These are phyloP conservation scores for Agrypnus murinus DNA, from an alignment of 2,888 invertebrate genomes.

Conservation along the genomic window DNA sequence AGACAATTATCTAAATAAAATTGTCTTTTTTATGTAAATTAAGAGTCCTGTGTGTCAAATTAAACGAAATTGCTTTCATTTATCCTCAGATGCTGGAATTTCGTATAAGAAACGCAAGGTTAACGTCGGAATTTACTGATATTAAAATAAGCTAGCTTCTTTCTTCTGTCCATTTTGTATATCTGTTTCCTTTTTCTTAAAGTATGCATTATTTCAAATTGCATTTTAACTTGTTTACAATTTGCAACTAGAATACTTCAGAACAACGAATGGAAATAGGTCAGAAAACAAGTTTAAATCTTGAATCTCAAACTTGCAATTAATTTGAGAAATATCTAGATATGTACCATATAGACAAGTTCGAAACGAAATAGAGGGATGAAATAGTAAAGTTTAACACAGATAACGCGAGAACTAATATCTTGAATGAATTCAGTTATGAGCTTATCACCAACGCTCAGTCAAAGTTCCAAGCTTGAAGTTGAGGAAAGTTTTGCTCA, in stretches of 20 bases:
- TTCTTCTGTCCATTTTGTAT: too few relatives aligned
- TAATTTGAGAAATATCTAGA: not conserved
- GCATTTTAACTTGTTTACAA: too few relatives aligned
- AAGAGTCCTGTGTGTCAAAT: too few relatives aligned
- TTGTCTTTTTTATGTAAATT: too few relatives aligned
- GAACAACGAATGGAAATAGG: not conserved
- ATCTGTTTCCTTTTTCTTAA: too few relatives aligned
- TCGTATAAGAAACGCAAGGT: too few relatives aligned
- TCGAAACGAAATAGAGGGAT: constrained; percentile 5
- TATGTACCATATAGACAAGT: not conserved
- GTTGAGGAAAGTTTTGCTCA: constrained; percentile 12
- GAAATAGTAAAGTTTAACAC: constrained; percentile 10
- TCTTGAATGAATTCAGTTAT: constrained; percentile 18
- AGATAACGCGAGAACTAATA: constrained; percentile 18
- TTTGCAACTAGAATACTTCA: not conserved
- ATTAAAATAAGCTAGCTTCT: too few relatives aligned
- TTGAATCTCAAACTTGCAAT: not conserved
- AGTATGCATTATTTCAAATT: too few relatives aligned
- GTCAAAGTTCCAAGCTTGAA: constrained; percentile 21
- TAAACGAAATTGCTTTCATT: too few relatives aligned
- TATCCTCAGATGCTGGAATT: too few relatives aligned
- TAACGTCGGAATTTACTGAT: too few relatives aligned
- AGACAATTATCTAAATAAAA: too few relatives aligned
- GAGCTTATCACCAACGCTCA: constrained; percentile 16
- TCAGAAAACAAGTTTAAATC: not conserved